These are phyloP conservation scores for Agrilus cyanescens DNA, from an alignment of 2,888 invertebrate genomes.

Conservation along the genomic window DNA sequence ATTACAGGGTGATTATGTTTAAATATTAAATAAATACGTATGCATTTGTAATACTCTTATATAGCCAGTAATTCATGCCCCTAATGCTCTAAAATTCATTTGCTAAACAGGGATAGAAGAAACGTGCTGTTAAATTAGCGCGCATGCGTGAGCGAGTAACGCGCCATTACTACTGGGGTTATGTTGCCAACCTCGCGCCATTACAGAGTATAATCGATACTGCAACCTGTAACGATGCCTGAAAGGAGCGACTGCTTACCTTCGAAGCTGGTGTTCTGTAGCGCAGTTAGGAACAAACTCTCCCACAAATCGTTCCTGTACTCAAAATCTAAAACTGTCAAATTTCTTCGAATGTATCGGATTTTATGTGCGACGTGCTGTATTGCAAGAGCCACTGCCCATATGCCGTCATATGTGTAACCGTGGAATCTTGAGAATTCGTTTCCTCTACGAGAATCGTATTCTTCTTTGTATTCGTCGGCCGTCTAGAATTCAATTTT, in stretches of 20 bases:
- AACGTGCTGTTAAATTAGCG: too few species aligned
- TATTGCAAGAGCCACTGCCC: conserved; percentile 94
- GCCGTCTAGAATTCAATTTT: conserved; percentile 67
- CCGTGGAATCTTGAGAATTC: conserved; percentile 94
- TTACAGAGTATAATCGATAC: too few species aligned
- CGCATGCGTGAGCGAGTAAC: too few species aligned
- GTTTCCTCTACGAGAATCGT: conserved; percentile 64
- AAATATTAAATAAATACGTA: too few species aligned
- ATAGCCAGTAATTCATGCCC: too few species aligned
- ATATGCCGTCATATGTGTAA: conserved; percentile 97
- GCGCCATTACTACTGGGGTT: too few species aligned
- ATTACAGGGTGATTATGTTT: neutral
- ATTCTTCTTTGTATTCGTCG: conserved; percentile 75
- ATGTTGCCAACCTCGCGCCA: too few species aligned
- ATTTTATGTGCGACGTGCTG: conserved; percentile 75
- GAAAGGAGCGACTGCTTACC: conserved; percentile 67
- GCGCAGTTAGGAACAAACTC: conserved; percentile 69
- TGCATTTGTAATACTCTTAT: too few species aligned
- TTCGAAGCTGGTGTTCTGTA: conserved; percentile 86
- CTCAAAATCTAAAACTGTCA: conserved; percentile 69
- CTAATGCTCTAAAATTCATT: too few species aligned
- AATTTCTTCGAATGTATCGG: conserved; percentile 56
- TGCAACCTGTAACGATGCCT: too few species aligned
- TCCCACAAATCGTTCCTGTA: conserved; percentile 85
- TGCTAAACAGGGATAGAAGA: too few species aligned